These are phyloP conservation scores for Hycleus phaleratus DNA, from an alignment of 1,140 invertebrate genomes.

Conservation along the genomic window DNA sequence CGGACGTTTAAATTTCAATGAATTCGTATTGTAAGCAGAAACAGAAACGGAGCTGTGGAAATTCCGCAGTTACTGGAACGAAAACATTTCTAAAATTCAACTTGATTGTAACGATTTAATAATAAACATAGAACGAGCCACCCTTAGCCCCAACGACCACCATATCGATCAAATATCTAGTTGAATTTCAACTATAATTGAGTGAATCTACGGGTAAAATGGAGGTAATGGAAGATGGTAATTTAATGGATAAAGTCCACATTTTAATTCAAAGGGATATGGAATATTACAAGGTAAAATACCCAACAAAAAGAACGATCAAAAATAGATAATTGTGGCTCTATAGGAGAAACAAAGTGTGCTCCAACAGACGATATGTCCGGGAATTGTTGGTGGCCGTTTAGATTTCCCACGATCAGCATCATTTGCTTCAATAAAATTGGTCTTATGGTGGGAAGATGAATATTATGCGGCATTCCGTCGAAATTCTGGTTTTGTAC, in stretches of 20 bases:
- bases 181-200: too few relatives aligned
- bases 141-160: too few relatives aligned
- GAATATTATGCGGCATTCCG: conserved; percentile 53
- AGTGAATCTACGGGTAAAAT: conserved; percentile 40
- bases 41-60: too few relatives aligned
- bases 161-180: too few relatives aligned
- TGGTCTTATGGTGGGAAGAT: conserved; percentile 69
- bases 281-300: conserved; percentile 65
- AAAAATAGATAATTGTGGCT: conserved; percentile 6
- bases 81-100: too few relatives aligned
- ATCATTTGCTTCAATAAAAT: conserved; percentile 71
- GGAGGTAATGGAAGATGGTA: conserved; percentile 79
- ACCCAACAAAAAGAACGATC: neutral
- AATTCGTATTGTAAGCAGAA: too few relatives aligned
- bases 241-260: conserved; percentile 72
- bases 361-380: conserved; percentile 63
- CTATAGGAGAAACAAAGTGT: conserved; percentile 62
- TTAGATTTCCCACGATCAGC: conserved; percentile 72
- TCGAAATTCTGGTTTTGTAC: conserved; percentile 42
- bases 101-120: too few relatives aligned
- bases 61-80: too few relatives aligned
- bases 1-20: neutral
- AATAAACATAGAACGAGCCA: too few relatives aligned
- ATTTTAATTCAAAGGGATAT: conserved; percentile 69
- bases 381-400: conserved; percentile 62